Evolutionary conservation across 2,113 vertebrate genomes (phyloP), one percentile per base, ranked within the genome.

Genomic region (Atractosteus spatula): DNA sequence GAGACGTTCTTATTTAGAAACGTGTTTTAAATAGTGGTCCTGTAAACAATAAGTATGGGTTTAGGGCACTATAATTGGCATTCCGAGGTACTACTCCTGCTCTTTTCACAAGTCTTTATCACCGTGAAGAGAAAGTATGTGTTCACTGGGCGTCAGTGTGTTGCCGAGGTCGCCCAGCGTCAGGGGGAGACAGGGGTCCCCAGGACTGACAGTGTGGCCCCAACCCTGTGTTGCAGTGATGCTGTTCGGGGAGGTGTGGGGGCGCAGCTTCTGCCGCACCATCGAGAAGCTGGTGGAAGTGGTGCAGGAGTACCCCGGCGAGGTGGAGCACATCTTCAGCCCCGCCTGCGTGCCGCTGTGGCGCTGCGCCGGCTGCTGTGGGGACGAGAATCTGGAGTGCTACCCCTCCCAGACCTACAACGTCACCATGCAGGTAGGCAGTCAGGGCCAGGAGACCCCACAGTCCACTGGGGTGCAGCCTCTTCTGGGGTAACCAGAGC

Each of bases 341-440:
- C 97, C 97, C 0, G 91, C 96, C 78, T 99, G 97, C 0, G 93
- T 99, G 71, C 90, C 95, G 16, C 84, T 99, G 85, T 86, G 89
- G 78, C 94, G 97, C 81, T 99, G 97, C 10, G 91, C 93, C 0
- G 97, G 97, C 75, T 99, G 97, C 82, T 99, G 97, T 0, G 93
- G 93, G 0, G 96, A 97, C 0, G 96, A 99, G 86, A 92, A 90
- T 57, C 88, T 98, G 59, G 94, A 90, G 79, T 99, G 97, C 1
- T 77, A 94, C 55, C 92, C 96, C 0, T 91, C 93, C 44, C 83
- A 89, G 76, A 95, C 85, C 0, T 83, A 79, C 72, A 97, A 93
- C 0, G 79, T 96, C 79, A 97, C 95, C 72, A 94, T 99, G 95
- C 95, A 98, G 94, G 97, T 96, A 29, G 29, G 29, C 29, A 2